Evolutionary conservation across 2,888 invertebrate genomes (phyloP).

Genomic region (Trissolcus brochymenae): DNA sequence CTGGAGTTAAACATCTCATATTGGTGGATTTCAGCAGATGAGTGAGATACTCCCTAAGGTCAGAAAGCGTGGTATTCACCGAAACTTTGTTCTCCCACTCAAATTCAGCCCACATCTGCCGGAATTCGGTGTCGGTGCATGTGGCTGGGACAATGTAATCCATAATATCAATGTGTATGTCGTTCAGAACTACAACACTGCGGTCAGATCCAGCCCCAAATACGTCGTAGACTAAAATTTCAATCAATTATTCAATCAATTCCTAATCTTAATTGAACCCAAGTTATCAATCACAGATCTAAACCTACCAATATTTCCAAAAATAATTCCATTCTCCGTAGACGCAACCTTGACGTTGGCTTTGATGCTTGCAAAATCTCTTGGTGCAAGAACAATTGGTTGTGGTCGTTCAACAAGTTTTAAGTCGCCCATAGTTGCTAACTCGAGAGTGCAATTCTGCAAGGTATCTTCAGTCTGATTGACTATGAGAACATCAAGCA

Average conservation of each 20-base stretch:
- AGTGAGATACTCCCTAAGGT: conserved; percentile 93
- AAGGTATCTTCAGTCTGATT: conserved; percentile 99
- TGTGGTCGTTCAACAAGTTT: conserved; percentile 98
- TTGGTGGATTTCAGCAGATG: conserved; percentile 96
- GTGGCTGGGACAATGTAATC: conserved; percentile 97
- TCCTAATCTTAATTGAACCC: too few relatives aligned
- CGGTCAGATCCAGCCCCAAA: conserved; percentile 93
- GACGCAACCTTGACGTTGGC: conserved; percentile 99
- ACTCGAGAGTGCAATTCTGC: conserved; percentile 97
- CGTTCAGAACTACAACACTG: conserved; percentile 98
- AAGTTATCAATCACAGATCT: too few relatives aligned
- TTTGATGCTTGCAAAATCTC: conserved; percentile 98
- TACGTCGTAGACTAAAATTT: conserved; percentile 91
- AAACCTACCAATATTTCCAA: conserved; percentile 93
- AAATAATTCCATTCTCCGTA: conserved; percentile 99
- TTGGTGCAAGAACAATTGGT: conserved; percentile 95
- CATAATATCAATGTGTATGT: conserved; percentile 99
- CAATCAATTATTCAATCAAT: conserved; percentile 17
- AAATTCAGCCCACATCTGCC: conserved; percentile 99
- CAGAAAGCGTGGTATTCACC: conserved; percentile 94
- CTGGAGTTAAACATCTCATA: conserved; percentile 99
- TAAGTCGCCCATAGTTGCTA: conserved; percentile 98
- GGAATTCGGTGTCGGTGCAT: conserved; percentile 96
- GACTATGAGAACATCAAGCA: conserved; percentile 97
- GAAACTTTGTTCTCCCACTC: conserved; percentile 99